A percentile compares a stretch with the other conserved stretches of the same genome.
phyloP scores from a whole-genome alignment of 2,113 vertebrate species.

The Plecotus auritus region DNA sequence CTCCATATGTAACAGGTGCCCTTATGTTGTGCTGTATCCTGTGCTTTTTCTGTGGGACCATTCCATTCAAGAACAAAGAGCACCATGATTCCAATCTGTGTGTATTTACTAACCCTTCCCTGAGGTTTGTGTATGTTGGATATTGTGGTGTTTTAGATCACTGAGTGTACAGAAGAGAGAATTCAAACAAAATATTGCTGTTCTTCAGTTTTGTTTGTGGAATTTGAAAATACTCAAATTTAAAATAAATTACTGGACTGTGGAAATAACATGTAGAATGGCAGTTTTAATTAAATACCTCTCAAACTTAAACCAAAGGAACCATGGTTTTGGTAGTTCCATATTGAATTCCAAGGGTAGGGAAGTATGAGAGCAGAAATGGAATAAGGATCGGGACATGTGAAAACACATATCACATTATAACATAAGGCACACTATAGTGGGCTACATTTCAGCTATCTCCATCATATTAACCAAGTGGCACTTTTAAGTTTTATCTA shows the following conservation, averaged over 20 bases:
- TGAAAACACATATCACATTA: not conserved
- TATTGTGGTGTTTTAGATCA: slow-evolving; percentile 99
- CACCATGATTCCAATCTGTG: slow-evolving; percentile 87
- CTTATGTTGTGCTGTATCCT: slow-evolving; percentile 91
- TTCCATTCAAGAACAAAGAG: slow-evolving; percentile 90
- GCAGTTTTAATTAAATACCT: slow-evolving; percentile 82
- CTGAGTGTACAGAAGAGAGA: slow-evolving; percentile 94
- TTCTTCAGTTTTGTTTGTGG: slow-evolving; percentile 87
- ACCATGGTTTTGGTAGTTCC: slow-evolving; percentile 60
- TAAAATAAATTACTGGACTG: slow-evolving; percentile 91
- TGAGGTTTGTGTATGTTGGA: slow-evolving; percentile 96
- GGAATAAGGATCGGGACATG: not conserved
- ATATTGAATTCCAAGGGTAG: not conserved
- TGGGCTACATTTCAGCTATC: slow-evolving; percentile 44
- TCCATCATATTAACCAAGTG: slow-evolving; percentile 55
- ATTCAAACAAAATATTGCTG: slow-evolving; percentile 86
- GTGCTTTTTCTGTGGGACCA: slow-evolving; percentile 91
- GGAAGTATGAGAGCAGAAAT: not conserved
- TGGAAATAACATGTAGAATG: slow-evolving; percentile 85
- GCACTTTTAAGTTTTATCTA: slow-evolving; percentile 69
- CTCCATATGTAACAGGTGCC: slow-evolving; percentile 90
- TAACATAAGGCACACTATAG: not conserved
- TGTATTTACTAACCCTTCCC: slow-evolving; percentile 91
- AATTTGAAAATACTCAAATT: slow-evolving; percentile 88
- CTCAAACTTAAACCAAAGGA: slow-evolving; percentile 61